Conservation (phyloP, 2,797 vertebrate species). For the Diplodus puntazzo region DNA sequence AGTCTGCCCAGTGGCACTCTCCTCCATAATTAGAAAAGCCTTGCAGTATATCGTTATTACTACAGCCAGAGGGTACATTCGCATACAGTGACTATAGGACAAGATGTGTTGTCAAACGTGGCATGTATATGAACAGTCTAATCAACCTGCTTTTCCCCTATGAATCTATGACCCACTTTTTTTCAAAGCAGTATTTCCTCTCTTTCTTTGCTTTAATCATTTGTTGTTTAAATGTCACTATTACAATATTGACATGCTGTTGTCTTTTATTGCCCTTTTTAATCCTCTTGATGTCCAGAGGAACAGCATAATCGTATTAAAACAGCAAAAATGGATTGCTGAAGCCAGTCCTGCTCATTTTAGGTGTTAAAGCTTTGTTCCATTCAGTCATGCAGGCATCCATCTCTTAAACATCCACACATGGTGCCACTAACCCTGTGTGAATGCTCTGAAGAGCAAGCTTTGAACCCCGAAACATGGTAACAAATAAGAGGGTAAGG, state of each 20-base stretch:
- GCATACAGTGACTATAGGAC: conserved; percentile 12
- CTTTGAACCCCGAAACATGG: conserved; percentile 83
- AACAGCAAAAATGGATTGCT: conserved; percentile 50
- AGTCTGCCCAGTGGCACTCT: conserved; percentile 17
- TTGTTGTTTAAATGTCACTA: conserved; percentile 32
- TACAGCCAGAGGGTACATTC: conserved; percentile 15
- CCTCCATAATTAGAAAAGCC: conserved; percentile 32
- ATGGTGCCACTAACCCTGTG: conserved; percentile 49
- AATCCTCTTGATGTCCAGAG: conserved; percentile 40
- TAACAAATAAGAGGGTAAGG: conserved; percentile 82
- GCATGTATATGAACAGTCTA: conserved; percentile 5
- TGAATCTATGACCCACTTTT: not conserved
- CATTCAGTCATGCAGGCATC: conserved; percentile 42
- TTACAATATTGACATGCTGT: conserved; percentile 24
- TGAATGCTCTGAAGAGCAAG: conserved; percentile 68
- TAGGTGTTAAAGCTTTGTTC: conserved; percentile 38
- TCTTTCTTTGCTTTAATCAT: not conserved
- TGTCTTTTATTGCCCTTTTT: conserved; percentile 6
- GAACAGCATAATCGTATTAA: conserved; percentile 28
- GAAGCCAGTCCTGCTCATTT: conserved; percentile 30
- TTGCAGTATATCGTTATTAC: conserved; percentile 26
- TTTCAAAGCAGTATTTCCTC: not conserved
- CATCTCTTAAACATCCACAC: conserved; percentile 53
- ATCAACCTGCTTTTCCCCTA: not conserved
- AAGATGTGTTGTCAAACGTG: conserved; percentile 19